Evolutionary conservation across 2,113 vertebrate species (phyloP), one percentile per base, ranked within the genome.

Genomic region (Aepyceros melampus): DNA sequence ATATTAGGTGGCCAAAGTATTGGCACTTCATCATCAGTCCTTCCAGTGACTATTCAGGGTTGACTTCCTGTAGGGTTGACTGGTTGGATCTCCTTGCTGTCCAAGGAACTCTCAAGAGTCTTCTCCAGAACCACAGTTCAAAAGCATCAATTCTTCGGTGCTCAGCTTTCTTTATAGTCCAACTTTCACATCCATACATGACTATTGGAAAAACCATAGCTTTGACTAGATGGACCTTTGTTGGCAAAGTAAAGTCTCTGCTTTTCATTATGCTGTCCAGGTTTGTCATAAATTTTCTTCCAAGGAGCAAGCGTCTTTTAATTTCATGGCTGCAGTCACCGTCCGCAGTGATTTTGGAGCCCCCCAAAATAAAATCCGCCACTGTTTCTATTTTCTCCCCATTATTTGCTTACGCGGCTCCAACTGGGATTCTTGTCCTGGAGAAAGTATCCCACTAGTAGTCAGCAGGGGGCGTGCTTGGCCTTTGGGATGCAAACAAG

Each of bases 351-450:
- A 74, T 40, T 40, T 40, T 25, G n/a, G 67, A 40, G 36, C 67
- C 21, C 36, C n/a, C 1, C 19, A 40, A 11, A 74, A 25, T 25
- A 40, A 74, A 74, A 74, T 74, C 36, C 3, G 5, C 67, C 11
- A 74, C 36, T 40, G 67, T 40, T 74, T 74, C 1, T 11, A 43
- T 76, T 76, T 25, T 23, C 12, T 12, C 36, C 11, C 23, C 5
- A 27, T 43, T 25, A 43, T 43, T 40, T 71, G 2, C n/a, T 0
- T 1, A 9, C 19, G 5, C 33, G 21, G n/a, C n/a, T 11, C 0
- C 47, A 36, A 1, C 14, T 1, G 43, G 23, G 5, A 3, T 7
- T 0, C 2, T 33, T 17, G 15, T 29, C 27, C 67, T 31, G 25
- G 58, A 16, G 27, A 13, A 16, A 10, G n/a, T 40, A 19, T 62